Evolutionary conservation across 2,888 invertebrate species (phyloP).

Genomic region (Nomada goodeniana): DNA sequence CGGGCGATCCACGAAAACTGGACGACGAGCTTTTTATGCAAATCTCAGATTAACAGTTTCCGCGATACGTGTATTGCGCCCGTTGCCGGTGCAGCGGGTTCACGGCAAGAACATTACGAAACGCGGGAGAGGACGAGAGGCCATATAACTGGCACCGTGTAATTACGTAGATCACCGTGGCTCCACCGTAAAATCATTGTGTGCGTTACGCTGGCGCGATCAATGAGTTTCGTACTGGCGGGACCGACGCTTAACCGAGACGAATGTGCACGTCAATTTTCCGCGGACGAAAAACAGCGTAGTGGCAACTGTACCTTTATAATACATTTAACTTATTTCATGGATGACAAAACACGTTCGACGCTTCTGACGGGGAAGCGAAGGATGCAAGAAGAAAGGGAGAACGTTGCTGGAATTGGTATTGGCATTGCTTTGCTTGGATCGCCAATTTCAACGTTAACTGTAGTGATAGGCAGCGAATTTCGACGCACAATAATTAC

Average conservation of each 20-base stretch:
- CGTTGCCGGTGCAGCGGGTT: no score
- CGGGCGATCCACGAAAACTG: conserved; percentile 35
- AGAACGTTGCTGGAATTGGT: neutral
- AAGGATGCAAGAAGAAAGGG: no score
- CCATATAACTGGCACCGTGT: conserved; percentile 44
- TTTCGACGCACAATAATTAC: conserved; percentile 16
- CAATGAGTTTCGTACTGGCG: neutral
- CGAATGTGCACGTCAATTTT: neutral
- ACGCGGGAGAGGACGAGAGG: conserved; percentile 7
- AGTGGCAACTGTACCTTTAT: neutral
- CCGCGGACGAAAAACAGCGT: neutral
- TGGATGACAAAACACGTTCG: neutral
- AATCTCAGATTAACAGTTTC: conserved; percentile 41
- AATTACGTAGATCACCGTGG: conserved; percentile 47
- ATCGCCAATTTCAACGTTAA: no score
- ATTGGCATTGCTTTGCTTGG: neutral
- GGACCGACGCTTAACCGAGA: neutral
- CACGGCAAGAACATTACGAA: conserved; percentile 20
- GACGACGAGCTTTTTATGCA: conserved; percentile 51
- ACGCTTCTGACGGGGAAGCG: neutral
- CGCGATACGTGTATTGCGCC: neutral
- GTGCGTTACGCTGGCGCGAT: neutral
- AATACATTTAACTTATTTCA: neutral
- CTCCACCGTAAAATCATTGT: conserved; percentile 5
- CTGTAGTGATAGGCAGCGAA: no score